Conservation (phyloP, 37 sponge, comb jelly and placozoan species). For the Beroe ovata region DNA sequence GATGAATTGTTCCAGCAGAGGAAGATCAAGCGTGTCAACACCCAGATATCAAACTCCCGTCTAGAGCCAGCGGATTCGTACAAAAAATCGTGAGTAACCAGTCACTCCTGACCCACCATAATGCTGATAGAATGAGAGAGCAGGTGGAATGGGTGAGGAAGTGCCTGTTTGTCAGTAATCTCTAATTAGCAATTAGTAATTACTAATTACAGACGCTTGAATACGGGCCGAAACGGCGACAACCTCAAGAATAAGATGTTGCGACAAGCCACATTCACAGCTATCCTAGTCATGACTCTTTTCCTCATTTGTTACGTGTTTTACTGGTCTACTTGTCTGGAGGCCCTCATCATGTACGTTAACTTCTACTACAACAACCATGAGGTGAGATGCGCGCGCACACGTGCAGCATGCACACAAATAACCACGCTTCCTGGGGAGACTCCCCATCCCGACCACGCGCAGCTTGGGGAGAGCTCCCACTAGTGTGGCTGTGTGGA, state of each 20-base stretch:
- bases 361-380: constrained; percentile 1
- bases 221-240: neutral
- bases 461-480: too few species aligned
- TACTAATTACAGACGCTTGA: too few species aligned
- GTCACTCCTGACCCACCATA: too few species aligned
- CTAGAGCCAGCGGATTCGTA: neutral
- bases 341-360: constrained; percentile 11
- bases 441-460: too few species aligned
- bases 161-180: neutral
- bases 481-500: too few species aligned
- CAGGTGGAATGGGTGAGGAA: neutral
- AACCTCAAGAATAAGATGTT: neutral
- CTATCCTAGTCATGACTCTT: constrained; percentile 14
- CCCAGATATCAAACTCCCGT: neutral
- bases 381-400: neutral
- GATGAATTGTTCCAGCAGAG: neutral
- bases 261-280: neutral
- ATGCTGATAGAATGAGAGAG: neutral
- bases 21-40: neutral
- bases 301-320: constrained; percentile 18
- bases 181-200: too few species aligned
- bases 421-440: too few species aligned
- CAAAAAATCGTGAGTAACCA: neutral
- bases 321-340: constrained; percentile 39
- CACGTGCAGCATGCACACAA: neutral